A percentile compares a stretch with the other conserved stretches of the same genome.
phyloP scores from a whole-genome alignment of 2,797 vertebrate genomes.

The Danio jaintianensis region DNA sequence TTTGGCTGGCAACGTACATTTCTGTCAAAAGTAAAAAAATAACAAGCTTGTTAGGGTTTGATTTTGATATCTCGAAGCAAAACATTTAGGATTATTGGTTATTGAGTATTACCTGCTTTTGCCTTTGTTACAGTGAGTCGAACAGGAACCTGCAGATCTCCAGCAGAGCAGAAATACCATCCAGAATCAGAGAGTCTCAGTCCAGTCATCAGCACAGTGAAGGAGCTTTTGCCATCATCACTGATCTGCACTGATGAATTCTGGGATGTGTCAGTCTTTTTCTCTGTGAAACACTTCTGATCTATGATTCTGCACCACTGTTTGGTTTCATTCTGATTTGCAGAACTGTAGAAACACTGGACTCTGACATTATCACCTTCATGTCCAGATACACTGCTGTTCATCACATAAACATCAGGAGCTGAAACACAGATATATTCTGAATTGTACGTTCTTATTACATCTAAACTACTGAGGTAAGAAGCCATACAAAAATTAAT shows the following conservation, averaged over 20 bases:
- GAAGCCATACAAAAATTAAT: neutral
- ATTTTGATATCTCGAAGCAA: no score
- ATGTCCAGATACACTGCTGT: conserved; percentile 30
- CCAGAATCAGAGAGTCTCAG: conserved; percentile 54
- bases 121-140: conserved; percentile 21
- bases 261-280: conserved; percentile 31
- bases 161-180: conserved; percentile 47
- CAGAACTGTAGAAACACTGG: conserved; percentile 64
- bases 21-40: no score
- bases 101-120: neutral
- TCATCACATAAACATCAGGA: conserved; percentile 37
- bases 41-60: no score
- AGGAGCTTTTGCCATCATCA: conserved; percentile 42
- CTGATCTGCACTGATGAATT: conserved; percentile 48
- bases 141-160: conserved; percentile 46
- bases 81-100: no score
- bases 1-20: no score
- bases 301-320: conserved; percentile 35
- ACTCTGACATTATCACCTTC: conserved; percentile 46
- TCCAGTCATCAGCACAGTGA: conserved; percentile 51
- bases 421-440: conserved; percentile 8
- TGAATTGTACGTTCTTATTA: neutral
- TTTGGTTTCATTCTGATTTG: conserved; percentile 36
- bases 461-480: neutral
- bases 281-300: conserved; percentile 16